Percentiles rank a stretch among this genome's conserved stretches.
These are phyloP conservation scores for Pseudobourletiella spinata DNA, from an alignment of 1,140 invertebrate genomes.

Conservation along the genomic window DNA sequence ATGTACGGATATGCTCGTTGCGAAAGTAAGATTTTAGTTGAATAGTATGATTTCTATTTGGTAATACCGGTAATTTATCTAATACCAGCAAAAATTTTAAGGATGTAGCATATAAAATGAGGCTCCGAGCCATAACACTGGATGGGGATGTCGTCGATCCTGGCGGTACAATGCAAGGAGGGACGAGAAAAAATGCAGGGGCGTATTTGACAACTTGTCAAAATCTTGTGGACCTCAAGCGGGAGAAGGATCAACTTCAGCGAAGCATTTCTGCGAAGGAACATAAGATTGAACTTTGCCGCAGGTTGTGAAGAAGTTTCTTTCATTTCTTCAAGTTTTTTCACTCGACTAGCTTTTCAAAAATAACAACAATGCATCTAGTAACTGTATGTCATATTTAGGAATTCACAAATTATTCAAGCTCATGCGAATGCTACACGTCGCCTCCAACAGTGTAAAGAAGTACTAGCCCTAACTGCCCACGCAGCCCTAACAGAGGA, in stretches of 20 bases:
- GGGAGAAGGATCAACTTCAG: no score
- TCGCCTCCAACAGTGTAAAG: not conserved
- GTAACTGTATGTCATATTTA: no score
- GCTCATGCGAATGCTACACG: not conserved
- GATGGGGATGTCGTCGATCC: conserved; percentile 90
- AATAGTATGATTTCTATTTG: no score
- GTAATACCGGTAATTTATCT: no score
- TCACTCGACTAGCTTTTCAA: no score
- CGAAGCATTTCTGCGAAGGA: no score
- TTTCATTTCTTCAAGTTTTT: no score
- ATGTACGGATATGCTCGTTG: conserved; percentile 68
- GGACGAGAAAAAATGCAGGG: not conserved
- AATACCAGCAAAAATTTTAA: no score
- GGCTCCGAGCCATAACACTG: conserved; percentile 71
- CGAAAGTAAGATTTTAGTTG: conserved; percentile 52
- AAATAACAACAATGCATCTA: no score
- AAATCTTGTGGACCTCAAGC: not conserved
- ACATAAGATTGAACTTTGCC: no score
- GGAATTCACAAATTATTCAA: not conserved
- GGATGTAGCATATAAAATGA: conserved; percentile 62
- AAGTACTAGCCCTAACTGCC: not conserved
- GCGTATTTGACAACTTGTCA: not conserved
- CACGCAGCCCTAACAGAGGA: not conserved
- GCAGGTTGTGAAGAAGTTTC: no score
- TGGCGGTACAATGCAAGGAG: conserved; percentile 69